Percentiles rank a stretch among this genome's conserved stretches.
These are phyloP conservation scores for Tympanoctomys barrerae DNA, from an alignment of 2,797 vertebrate genomes.

Conservation along the genomic window DNA sequence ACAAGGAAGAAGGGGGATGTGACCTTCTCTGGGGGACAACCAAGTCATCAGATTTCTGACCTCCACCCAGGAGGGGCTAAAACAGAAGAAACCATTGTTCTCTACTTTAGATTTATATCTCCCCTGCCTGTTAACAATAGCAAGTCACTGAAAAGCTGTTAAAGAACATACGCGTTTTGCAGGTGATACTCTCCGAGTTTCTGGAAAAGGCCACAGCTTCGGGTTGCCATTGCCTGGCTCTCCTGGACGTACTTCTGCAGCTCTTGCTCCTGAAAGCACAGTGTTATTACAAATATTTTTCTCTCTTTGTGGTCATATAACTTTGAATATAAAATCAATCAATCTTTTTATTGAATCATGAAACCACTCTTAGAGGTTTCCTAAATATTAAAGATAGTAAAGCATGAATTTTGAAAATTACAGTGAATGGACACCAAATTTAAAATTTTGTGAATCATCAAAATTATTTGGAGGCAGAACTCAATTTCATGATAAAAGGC, in stretches of 20 bases:
- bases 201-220: constrained; percentile 76
- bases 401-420: constrained; percentile 30
- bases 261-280: constrained; percentile 79
- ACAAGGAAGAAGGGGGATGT: not conserved
- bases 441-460: constrained; percentile 46
- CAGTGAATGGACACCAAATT: constrained; percentile 14
- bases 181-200: constrained; percentile 75
- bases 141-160: not conserved
- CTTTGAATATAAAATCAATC: not conserved
- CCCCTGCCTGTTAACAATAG: not conserved
- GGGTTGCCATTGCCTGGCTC: constrained; percentile 68
- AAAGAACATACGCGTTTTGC: constrained; percentile 75
- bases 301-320: not conserved
- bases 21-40: not conserved
- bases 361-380: constrained; percentile 11
- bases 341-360: constrained; percentile 27
- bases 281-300: not conserved
- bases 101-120: not conserved
- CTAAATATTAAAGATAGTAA: constrained; percentile 16
- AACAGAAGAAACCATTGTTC: not conserved
- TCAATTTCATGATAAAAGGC: constrained; percentile 15
- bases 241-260: constrained; percentile 76
- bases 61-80: not conserved
- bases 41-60: not conserved
- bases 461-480: constrained; percentile 21